These are phyloP conservation scores for Piezodorus guildinii DNA, from an alignment of 1,140 invertebrate genomes.

Conservation along the genomic window DNA sequence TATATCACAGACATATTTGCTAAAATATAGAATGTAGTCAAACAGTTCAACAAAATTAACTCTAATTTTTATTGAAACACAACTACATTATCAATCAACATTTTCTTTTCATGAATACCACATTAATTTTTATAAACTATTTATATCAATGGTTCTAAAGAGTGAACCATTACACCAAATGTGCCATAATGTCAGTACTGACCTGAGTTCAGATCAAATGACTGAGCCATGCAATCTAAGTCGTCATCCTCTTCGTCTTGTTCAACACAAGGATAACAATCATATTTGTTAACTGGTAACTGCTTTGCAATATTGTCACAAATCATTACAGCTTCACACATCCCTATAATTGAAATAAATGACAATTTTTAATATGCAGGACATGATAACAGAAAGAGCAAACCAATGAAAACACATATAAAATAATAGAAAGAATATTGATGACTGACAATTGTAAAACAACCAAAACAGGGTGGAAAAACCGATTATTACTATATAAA, in stretches of 20 bases:
- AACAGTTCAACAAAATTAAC: no score
- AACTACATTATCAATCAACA: no score
- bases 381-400: neutral
- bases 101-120: no score
- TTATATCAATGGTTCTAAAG: no score
- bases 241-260: constrained; percentile 65
- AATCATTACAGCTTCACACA: constrained; percentile 67
- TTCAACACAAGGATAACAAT: constrained; percentile 61
- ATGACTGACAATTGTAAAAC: neutral
- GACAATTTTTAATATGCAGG: neutral
- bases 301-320: constrained; percentile 56
- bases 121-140: no score
- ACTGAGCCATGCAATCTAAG: constrained; percentile 48
- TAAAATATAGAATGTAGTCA: no score
- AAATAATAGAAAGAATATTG: neutral
- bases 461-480: neutral
- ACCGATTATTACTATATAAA: neutral
- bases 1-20: no score
- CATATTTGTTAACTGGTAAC: constrained; percentile 46
- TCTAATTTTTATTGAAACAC: no score
- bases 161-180: no score
- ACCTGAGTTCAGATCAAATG: constrained; percentile 59
- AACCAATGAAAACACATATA: neutral
- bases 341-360: constrained; percentile 36
- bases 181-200: constrained; percentile 27